Base-by-base conservation (phyloP, 2,797 vertebrate species). In the Acipenser transmontanus region DNA sequence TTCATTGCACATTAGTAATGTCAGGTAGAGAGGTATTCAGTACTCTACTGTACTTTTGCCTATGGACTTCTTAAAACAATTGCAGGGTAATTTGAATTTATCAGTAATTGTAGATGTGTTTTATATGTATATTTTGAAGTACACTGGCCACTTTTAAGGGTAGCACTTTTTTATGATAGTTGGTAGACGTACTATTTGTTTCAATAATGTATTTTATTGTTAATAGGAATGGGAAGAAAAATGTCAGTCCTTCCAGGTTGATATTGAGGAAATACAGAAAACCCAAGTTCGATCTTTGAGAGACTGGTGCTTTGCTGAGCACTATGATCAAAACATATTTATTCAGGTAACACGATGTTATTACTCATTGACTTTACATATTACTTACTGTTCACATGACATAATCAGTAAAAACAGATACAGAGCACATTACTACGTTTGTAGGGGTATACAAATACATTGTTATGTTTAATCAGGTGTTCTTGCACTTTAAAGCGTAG, bases 301-400 rank as follows among this genome's bases (percentile, higher is more conserved):
- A 68, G 87, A 95, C 72, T 94, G 94, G 93, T 85, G 71, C 77
- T 93, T 90, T 7, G 65, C 84, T 2, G 97, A 99, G 72, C 89
- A 89, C 75, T 93, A 94, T 78, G 77, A 76, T 6, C 78, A 90
- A 0, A 62, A 77, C 8, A 63, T 94, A 48, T 88, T 99, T 70
- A 82, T 78, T 63, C 95, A 98, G 94, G 97, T 98, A 83, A 62
- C 62, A 68, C 75, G 13, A 60, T 72, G 62, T 34, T 34, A 34
- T n/a, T 59, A 66, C 1, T 63, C 9, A 34, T 34, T 34, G 34
- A 34, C 34, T 69, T 66, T 71, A 61, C 59, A 69, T 65, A 47
- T 9, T 11, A 5, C 7, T 51, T n/a, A 64, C 61, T 56, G 34
- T 66, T 10, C 72, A 64, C 61, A 68, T 56, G 50, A 70, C 64